Evolutionary conservation across 2,113 vertebrate genomes (phyloP).

Genomic region (Numida meleagris): DNA sequence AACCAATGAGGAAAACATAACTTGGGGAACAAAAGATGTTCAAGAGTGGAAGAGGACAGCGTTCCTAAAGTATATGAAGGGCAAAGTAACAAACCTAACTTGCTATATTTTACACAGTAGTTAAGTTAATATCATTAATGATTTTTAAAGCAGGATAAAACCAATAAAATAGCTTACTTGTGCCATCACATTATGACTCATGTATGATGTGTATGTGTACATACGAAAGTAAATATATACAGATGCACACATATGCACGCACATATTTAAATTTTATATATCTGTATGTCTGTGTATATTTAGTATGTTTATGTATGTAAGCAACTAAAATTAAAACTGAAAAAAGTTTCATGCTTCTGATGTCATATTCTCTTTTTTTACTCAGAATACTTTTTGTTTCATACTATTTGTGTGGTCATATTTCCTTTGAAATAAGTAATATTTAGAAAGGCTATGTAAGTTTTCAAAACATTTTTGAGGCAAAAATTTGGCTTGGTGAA

Average conservation of each 20-base stretch:
- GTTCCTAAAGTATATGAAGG: not conserved
- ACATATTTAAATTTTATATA: not conserved
- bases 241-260: not conserved
- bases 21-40: not conserved
- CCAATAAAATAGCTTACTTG: not conserved
- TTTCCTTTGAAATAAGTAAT: not conserved
- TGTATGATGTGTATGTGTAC: not conserved
- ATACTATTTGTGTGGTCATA: not conserved
- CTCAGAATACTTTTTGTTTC: not conserved
- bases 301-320: accelerated
- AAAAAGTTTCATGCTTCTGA: not conserved
- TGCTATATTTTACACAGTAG: not conserved
- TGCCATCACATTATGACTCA: not conserved
- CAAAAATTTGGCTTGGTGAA: not conserved
- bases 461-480: not conserved
- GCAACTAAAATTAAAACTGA: not conserved
- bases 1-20: not conserved
- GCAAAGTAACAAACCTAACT: not conserved
- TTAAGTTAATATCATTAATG: accelerated
- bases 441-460: not conserved
- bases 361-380: accelerated
- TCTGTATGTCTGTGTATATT: not conserved
- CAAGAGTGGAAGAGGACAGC: not conserved
- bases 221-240: not conserved
- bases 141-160: not conserved